Conservation (phyloP, 2,888 invertebrate species). For the Meiosimyza platycephala region DNA sequence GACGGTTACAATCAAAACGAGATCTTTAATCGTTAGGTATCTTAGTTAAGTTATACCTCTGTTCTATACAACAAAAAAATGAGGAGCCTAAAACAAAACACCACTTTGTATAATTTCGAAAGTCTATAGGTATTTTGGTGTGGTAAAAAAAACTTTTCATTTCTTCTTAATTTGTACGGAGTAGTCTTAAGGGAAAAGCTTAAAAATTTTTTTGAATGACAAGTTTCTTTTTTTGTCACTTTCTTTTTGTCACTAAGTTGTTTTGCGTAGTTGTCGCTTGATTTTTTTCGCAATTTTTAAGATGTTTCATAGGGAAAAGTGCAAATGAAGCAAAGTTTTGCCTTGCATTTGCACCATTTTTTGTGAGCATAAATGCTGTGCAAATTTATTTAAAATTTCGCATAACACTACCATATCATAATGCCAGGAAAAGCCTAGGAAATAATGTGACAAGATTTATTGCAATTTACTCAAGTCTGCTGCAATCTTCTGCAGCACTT, state of each 20-base stretch:
- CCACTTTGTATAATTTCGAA: background rate
- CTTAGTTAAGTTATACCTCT: background rate
- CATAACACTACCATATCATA: background rate
- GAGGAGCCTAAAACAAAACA: background rate
- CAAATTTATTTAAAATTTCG: background rate
- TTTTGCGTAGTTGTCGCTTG: background rate
- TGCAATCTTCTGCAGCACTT: too few relatives aligned
- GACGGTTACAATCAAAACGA: too few relatives aligned
- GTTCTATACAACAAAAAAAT: background rate
- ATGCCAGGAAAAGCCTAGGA: background rate
- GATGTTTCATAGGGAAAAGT: background rate
- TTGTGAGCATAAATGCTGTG: too few relatives aligned
- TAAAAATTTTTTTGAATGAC: background rate
- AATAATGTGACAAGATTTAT: conserved; percentile 6
- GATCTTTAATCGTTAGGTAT: background rate
- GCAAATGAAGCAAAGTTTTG: conserved; percentile 12
- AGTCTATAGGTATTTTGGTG: background rate
- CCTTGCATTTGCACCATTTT: background rate
- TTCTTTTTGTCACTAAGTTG: background rate
- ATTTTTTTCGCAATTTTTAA: background rate
- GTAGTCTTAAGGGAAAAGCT: background rate
- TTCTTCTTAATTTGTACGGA: background rate
- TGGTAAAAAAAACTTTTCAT: background rate
- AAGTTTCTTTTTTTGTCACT: too few relatives aligned
- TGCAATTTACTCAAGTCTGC: background rate